Percentiles rank a stretch among this genome's conserved stretches.
Conservation (phyloP, 2,797 vertebrate species). For the Australoheros facetus region DNA sequence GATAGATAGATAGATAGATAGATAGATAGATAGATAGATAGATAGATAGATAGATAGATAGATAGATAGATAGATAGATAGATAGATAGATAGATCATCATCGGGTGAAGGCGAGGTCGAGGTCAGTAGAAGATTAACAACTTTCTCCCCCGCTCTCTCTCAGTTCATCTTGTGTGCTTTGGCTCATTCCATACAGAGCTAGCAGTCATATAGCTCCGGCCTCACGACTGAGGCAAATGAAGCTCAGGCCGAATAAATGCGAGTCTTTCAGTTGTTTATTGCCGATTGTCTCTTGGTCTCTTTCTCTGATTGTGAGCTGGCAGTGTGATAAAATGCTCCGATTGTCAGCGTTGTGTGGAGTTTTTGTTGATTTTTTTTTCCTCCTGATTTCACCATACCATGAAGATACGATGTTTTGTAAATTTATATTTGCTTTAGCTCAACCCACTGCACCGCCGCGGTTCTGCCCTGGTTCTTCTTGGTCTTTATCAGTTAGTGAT, state of each 20-base stretch:
- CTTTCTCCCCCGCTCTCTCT: constrained; percentile 63
- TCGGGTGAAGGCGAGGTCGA: constrained; percentile 69
- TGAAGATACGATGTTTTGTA: not conserved
- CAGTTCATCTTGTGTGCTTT: too few relatives aligned
- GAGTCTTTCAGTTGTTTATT: not conserved
- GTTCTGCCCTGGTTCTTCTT: not conserved
- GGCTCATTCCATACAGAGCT: too few relatives aligned
- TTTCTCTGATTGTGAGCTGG: not conserved
- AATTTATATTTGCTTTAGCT: not conserved
- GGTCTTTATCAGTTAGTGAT: not conserved
- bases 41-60: constrained; percentile 27
- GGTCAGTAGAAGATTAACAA: constrained; percentile 70
- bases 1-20: constrained; percentile 7
- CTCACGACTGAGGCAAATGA: too few relatives aligned
- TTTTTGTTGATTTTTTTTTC: too few relatives aligned
- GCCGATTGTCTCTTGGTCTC: not conserved
- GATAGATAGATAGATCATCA: not conserved
- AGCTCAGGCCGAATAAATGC: not conserved
- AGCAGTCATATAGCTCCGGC: too few relatives aligned
- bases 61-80: constrained; percentile 15
- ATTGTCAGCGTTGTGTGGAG: not conserved
- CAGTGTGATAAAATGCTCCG: not conserved
- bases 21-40: not conserved
- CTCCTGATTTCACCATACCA: not conserved
- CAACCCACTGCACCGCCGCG: not conserved